Base-by-base conservation (phyloP, 2,113 vertebrate species). In the Amblyopsis rosae region DNA sequence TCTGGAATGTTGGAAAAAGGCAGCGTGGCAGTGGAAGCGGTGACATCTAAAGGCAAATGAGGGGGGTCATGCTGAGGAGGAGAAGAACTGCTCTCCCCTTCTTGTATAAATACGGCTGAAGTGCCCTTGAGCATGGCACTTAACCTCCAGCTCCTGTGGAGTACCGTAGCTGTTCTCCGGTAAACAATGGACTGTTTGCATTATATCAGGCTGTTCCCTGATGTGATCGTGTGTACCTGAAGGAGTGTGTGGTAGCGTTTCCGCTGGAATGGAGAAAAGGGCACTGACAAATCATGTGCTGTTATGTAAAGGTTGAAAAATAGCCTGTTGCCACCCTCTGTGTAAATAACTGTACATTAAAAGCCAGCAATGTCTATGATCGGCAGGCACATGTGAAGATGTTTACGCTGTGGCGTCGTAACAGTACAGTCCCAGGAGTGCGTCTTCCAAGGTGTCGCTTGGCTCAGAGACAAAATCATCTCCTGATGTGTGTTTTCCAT, bases 111-210 rank as follows among this genome's bases (percentile, higher is more conserved):
- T 26, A 16, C 26, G 1, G 54, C 62, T 62, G 47, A 65, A 72
- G 58, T 63, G 55, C 32, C 45, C 16, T 51, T 51, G 26, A 70
- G 62, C 1, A 10, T 60, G 56, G 61, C 65, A 73, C 70, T 69
- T 61, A 65, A 65, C 59, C 50, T 32, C 59, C n/a, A 6, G 46
- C n/a, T 11, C 57, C 53, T 49, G 33, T 67, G 61, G 72, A 65
- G 51, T 26, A 26, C 26, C 26, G 26, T 11, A 74, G 61, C 48
- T 54, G 47, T 1, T 74, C 60, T 35, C 10, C 41, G 65, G 53
- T 46, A 59, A 50, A 13, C 9, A n/a, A 59, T 35, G 35, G 8
- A 54, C 4, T 13, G 11, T 46, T 54, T 13, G 13, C 53, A 12
- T 54, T 67, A 55, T 32, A 64, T 55, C 51, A 69, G 41, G 59